These are phyloP conservation scores for Ochlodes sylvanus DNA, from an alignment of 2,888 invertebrate genomes.

Conservation along the genomic window DNA sequence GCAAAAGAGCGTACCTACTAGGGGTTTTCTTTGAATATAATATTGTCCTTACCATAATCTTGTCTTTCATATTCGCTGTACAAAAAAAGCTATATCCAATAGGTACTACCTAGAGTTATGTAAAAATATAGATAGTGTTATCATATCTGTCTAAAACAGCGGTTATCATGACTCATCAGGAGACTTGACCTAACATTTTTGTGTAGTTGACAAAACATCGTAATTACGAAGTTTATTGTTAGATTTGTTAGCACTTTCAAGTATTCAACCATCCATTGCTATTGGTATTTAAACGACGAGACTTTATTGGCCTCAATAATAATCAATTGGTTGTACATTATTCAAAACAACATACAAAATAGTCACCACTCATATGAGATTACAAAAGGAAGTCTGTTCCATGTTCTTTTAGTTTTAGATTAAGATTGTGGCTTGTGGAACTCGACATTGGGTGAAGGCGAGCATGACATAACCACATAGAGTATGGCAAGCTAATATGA, in stretches of 20 bases:
- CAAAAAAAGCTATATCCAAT: no score
- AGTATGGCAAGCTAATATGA: slow-evolving; percentile 17
- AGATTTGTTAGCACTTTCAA: not conserved
- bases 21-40: no score
- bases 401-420: slow-evolving; percentile 34
- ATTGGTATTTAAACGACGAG: not conserved
- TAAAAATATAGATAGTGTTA: not conserved
- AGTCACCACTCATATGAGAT: slow-evolving; percentile 10
- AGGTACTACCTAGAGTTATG: no score
- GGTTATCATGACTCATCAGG: not conserved
- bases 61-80: no score
- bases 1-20: no score
- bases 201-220: not conserved
- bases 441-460: slow-evolving; percentile 31
- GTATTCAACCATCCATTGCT: not conserved
- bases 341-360: slow-evolving; percentile 12
- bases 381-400: slow-evolving; percentile 24
- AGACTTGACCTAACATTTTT: slow-evolving; percentile 7
- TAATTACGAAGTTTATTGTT: not conserved
- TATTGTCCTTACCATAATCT: no score
- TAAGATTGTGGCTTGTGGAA: slow-evolving; percentile 24
- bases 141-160: slow-evolving; percentile 1
- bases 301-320: not conserved
- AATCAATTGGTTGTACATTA: not conserved
- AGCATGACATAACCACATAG: slow-evolving; percentile 38